Evolutionary conservation across 2,113 vertebrate genomes (phyloP).

Genomic region (Zosterops japonicus): DNA sequence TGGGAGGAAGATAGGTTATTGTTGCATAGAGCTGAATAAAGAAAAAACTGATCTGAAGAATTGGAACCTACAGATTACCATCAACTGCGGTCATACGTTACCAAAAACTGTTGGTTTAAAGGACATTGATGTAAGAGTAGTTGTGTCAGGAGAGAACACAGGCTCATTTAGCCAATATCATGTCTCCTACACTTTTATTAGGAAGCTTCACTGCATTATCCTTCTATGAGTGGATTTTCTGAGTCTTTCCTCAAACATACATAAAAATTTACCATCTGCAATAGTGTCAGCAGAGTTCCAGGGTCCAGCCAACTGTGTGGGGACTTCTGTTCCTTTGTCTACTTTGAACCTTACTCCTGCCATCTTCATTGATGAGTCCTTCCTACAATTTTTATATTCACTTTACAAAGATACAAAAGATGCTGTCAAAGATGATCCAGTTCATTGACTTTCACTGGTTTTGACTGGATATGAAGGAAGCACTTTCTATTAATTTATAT

Average conservation of each 20-base stretch:
- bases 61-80: background rate
- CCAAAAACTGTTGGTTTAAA: background rate
- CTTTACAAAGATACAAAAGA: background rate
- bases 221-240: background rate
- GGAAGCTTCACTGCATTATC: background rate
- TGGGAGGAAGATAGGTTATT: background rate
- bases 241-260: background rate
- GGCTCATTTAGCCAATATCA: background rate
- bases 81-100: accelerated
- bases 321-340: background rate
- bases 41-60: background rate
- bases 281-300: background rate
- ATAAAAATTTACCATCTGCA: background rate
- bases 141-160: background rate
- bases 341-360: background rate
- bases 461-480: background rate
- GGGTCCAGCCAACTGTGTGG: background rate
- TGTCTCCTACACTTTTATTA: background rate
- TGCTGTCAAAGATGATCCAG: background rate
- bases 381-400: background rate
- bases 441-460: background rate
- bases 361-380: background rate
- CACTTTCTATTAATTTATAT: background rate
- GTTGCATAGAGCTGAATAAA: background rate
- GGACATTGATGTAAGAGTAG: background rate